phyloP scores from a whole-genome alignment of 2,888 invertebrate species.

The Diploptera punctata region DNA sequence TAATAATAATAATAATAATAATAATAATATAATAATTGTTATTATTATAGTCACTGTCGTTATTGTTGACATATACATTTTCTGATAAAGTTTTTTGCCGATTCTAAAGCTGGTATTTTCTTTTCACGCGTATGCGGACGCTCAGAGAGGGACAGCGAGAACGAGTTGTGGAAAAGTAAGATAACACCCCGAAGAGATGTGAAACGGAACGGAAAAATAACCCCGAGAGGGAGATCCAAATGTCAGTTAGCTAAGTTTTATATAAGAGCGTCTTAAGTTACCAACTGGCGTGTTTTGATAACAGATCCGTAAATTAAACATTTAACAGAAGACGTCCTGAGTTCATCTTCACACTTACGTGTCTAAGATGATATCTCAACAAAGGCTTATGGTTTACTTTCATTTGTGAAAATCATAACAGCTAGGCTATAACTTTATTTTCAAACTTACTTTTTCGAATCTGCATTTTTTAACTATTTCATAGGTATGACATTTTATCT shows the following conservation, averaged over 20 bases:
- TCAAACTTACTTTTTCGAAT: no score
- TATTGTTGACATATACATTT: not conserved
- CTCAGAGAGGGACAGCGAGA: not conserved
- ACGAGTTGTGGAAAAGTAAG: slow-evolving; percentile 7
- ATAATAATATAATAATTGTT: not conserved
- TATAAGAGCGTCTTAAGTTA: not conserved
- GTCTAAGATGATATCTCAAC: no score
- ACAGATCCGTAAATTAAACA: no score
- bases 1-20: not conserved
- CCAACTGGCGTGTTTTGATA: no score
- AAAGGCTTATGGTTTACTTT: no score
- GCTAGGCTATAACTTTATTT: no score
- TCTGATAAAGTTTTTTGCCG: no score
- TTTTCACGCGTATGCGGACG: not conserved
- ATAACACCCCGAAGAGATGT: slow-evolving; percentile 9
- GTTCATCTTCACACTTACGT: no score
- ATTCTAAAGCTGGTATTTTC: not conserved
- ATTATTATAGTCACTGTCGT: not conserved
- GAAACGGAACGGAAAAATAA: slow-evolving; percentile 7
- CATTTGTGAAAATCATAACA: no score
- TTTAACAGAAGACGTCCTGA: no score
- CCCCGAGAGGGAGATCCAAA: not conserved
- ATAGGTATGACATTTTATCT: no score
- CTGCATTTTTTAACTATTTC: no score
- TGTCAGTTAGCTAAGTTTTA: not conserved